Evolutionary conservation across 1,140 invertebrate genomes (phyloP).

Genomic region (Brachionus calyciflorus): DNA sequence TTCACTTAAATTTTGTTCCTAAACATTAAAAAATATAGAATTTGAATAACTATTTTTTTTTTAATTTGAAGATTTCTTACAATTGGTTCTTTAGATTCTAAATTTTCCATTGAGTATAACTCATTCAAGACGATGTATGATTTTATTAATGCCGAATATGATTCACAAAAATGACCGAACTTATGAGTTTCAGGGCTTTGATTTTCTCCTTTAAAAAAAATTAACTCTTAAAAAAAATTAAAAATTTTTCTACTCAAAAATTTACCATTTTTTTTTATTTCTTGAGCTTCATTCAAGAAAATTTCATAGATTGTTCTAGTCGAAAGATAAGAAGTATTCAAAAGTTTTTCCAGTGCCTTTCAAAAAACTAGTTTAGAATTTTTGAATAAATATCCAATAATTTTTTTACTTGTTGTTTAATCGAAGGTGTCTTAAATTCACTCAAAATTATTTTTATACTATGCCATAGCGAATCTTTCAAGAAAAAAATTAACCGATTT

Average conservation of each 20-base stretch:
- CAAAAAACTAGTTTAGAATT: too few species aligned
- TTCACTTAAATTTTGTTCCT: slow-evolving; percentile 1
- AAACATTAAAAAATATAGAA: not conserved
- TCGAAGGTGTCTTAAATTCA: slow-evolving; percentile 69
- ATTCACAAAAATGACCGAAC: not conserved
- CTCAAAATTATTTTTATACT: slow-evolving; percentile 55
- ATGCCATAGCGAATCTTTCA: slow-evolving; percentile 13
- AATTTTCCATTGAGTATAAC: not conserved
- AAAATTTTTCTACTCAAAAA: slow-evolving; percentile 17
- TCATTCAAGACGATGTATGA: not conserved
- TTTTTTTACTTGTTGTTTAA: slow-evolving; percentile 57
- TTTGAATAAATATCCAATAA: too few species aligned
- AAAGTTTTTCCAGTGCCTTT: slow-evolving; percentile 53
- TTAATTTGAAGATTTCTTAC: not conserved
- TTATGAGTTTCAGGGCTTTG: slow-evolving; percentile 14
- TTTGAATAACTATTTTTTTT: too few species aligned
- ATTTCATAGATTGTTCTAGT: slow-evolving; percentile 53
- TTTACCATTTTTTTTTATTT: slow-evolving; percentile 50
- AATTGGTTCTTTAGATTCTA: not conserved
- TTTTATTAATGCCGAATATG: not conserved
- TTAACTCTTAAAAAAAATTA: not conserved
- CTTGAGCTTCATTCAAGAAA: slow-evolving; percentile 51
- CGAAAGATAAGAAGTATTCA: slow-evolving; percentile 55
- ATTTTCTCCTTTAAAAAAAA: not conserved
- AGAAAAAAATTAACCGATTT: not conserved